Base-by-base conservation (phyloP, 2,888 invertebrate genomes). In the Leuctra nigra region DNA sequence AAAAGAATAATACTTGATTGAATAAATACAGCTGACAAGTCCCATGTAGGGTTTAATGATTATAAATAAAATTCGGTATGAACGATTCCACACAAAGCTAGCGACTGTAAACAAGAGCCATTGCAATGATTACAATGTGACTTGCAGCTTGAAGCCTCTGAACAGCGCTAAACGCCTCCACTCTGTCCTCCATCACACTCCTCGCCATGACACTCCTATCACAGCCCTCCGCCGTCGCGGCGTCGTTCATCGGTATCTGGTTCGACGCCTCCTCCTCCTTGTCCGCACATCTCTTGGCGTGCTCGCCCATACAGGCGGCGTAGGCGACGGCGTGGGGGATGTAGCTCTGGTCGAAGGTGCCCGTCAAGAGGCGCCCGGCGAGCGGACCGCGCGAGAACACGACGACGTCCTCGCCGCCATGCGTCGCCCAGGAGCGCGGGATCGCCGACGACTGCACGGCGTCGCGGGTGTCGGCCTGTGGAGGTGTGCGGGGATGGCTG, bases 311-410 rank as follows among this genome's bases (percentile, higher is more conserved):
- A 66, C 88, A 88, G 9, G 86, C 82, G 11, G 85, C 84, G 70
- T 86, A 90, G 7, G 87, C 88, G 65, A 91, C 85, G 2, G 87
- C 90, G 67, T 91, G 89, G 0, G 90, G 87, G 53, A 91, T 86
- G 73, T 87, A 91, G 67, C 86, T 86, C 72, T 91, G 91, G 68
- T 91, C 91, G 60, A 89, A 81, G 9, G 86, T 86, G 0, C 87
- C 87, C 36, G 83, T 76, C 64, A 84, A 84, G 53, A 84, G 69
- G 18, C 79, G 75, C 3, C 79, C 81, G 9, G 84, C 82, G 69
- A 84, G 75, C 4, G 50, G 50, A 63, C 77, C 77, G 11, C 63
- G 61, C 16, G 89, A 88, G 70, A 86, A 89, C 29, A 90, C 82
- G 0, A 89, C 86, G 0, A 91, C 91, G 68, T 91, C 91, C 70